Conservation (phyloP, 2,888 invertebrate species). For the Heliconius hortense region DNA sequence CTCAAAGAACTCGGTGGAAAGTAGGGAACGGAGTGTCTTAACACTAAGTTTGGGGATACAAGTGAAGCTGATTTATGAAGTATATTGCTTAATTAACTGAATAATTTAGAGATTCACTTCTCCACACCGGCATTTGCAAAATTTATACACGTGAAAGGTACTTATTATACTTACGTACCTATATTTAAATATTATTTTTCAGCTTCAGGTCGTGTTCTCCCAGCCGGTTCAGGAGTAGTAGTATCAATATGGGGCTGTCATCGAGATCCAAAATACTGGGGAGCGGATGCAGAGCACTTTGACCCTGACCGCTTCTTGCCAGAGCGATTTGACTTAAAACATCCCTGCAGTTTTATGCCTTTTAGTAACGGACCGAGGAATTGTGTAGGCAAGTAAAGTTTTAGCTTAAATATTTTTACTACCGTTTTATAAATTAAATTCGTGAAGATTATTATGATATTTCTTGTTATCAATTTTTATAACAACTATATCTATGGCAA, state of each 20-base stretch:
- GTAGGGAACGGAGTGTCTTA: too few species aligned
- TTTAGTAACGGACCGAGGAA: slow-evolving; percentile 79
- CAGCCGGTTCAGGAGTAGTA: slow-evolving; percentile 74
- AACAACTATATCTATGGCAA: background rate
- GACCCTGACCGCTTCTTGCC: slow-evolving; percentile 84
- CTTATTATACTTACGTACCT: too few species aligned
- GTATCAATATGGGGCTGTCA: slow-evolving; percentile 78
- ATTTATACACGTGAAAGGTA: too few species aligned
- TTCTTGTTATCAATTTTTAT: too few species aligned
- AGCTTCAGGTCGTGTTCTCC: slow-evolving; percentile 69
- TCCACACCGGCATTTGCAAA: background rate
- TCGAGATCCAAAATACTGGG: slow-evolving; percentile 81
- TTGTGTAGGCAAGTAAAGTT: slow-evolving; percentile 70
- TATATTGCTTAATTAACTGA: background rate
- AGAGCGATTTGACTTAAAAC: slow-evolving; percentile 68
- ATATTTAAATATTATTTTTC: slow-evolving; percentile 19
- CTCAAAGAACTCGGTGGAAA: too few species aligned
- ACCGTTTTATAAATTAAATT: too few species aligned
- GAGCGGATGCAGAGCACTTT: slow-evolving; percentile 82
- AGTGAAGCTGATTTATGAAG: background rate
- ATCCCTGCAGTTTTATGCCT: slow-evolving; percentile 74
- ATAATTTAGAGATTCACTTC: background rate
- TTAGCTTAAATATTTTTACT: background rate
- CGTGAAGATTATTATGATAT: too few species aligned
- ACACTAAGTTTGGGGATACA: too few species aligned